Evolutionary conservation across 2,113 vertebrate genomes (phyloP).

Genomic region (Bubo blakistoni): DNA sequence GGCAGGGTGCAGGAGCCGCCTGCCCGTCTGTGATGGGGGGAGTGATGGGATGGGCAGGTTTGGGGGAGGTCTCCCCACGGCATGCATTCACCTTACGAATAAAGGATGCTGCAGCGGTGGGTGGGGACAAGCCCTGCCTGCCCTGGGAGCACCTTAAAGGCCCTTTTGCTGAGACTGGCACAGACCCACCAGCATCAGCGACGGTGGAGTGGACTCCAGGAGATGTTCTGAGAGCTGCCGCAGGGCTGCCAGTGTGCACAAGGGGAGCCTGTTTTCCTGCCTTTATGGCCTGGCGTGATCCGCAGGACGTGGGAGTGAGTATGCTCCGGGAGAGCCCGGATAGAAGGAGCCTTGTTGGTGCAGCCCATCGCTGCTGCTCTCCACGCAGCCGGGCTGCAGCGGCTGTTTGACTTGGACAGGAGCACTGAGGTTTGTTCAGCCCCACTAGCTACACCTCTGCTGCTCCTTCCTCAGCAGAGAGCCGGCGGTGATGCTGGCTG

Average conservation of each 20-base stretch:
- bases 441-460: not conserved
- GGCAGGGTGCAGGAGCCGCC: not conserved
- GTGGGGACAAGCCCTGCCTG: not conserved
- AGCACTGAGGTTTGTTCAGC: not conserved
- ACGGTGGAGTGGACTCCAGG: rapidly evolving
- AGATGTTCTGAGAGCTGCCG: not conserved
- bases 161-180: not conserved
- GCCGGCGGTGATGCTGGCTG: not conserved
- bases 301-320: not conserved
- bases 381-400: not conserved
- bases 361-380: not conserved
- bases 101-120: not conserved
- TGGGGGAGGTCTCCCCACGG: not conserved
- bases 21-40: not conserved
- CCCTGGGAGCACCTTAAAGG: not conserved
- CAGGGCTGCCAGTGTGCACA: not conserved
- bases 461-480: not conserved
- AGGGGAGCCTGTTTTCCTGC: slow-evolving; percentile 2
- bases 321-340: not conserved
- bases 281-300: rapidly evolving
- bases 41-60: rapidly evolving
- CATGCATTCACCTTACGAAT: rapidly evolving
- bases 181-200: not conserved
- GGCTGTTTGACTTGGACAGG: not conserved
- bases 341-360: not conserved